These are phyloP conservation scores for Sitta europaea DNA, from an alignment of 2,113 vertebrate genomes.

Conservation along the genomic window DNA sequence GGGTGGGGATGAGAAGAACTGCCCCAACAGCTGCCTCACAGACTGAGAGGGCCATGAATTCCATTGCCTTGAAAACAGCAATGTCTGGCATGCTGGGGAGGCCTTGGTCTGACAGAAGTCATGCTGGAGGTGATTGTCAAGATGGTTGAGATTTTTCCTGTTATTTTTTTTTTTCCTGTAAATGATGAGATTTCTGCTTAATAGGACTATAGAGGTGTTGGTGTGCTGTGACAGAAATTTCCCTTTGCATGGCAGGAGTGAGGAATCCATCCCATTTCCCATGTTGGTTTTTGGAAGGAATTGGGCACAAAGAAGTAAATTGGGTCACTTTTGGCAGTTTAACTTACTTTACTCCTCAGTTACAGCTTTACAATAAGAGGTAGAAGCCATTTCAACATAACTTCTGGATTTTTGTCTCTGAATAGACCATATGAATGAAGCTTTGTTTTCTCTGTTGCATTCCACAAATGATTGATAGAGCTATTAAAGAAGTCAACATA, in stretches of 20 bases:
- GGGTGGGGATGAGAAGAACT: neutral
- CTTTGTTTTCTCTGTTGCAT: no score
- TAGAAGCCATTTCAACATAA: neutral
- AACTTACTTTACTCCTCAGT: neutral
- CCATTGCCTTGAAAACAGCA: neutral
- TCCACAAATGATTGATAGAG: no score
- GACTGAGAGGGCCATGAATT: neutral
- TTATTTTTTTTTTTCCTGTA: fast-evolving
- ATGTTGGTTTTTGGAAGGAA: neutral
- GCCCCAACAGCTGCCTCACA: neutral
- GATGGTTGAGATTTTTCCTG: neutral
- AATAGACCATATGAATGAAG: neutral
- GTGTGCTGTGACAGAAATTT: neutral
- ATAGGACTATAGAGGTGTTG: neutral
- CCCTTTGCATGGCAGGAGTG: neutral
- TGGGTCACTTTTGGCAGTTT: neutral
- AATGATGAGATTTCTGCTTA: neutral
- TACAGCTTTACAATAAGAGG: neutral
- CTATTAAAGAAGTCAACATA: no score
- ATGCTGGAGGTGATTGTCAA: neutral
- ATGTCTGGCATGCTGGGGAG: neutral
- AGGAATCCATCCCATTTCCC: neutral
- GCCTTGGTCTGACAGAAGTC: neutral
- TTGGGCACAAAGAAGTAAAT: neutral
- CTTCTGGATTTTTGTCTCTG: neutral